phyloP scores from a whole-genome alignment of 2,888 invertebrate species.

The Pheosia gnoma region DNA sequence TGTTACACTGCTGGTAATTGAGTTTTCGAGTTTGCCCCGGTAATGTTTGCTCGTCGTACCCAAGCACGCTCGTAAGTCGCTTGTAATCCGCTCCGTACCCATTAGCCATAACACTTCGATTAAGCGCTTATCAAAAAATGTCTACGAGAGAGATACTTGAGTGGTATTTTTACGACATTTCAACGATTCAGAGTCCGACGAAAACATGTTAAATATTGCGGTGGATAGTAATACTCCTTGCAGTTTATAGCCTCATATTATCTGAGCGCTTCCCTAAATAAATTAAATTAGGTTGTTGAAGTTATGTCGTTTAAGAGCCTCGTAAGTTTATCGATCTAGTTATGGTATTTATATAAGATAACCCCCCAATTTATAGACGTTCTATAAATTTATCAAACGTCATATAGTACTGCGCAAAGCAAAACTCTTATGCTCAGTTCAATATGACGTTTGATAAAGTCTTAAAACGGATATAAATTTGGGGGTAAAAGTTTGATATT shows the following conservation, averaged over 20 bases:
- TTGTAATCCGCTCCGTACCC: conserved; percentile 31
- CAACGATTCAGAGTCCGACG: neutral
- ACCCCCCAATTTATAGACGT: too few relatives aligned
- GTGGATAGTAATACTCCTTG: neutral
- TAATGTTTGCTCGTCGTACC: conserved; percentile 47
- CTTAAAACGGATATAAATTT: too few relatives aligned
- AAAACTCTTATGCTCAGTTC: too few relatives aligned
- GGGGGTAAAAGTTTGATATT: too few relatives aligned
- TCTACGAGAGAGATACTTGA: conserved; percentile 20
- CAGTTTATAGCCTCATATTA: neutral
- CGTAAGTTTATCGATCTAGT: too few relatives aligned
- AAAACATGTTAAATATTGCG: conserved; percentile 3
- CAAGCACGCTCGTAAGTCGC: conserved; percentile 38
- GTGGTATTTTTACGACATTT: conserved; percentile 4
- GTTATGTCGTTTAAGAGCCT: too few relatives aligned
- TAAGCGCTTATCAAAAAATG: conserved; percentile 25
- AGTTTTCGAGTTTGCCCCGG: conserved; percentile 52
- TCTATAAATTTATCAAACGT: too few relatives aligned
- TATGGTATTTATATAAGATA: too few relatives aligned
- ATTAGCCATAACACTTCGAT: conserved; percentile 40
- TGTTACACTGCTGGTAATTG: conserved; percentile 54
- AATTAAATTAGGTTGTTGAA: too few relatives aligned
- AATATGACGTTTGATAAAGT: too few relatives aligned
- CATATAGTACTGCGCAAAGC: too few relatives aligned
- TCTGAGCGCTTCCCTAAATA: too few relatives aligned